Percentiles rank a stretch among this genome's conserved stretches.
phyloP scores from a whole-genome alignment of 1,140 invertebrate species.

The Teleopsis dalmanni region DNA sequence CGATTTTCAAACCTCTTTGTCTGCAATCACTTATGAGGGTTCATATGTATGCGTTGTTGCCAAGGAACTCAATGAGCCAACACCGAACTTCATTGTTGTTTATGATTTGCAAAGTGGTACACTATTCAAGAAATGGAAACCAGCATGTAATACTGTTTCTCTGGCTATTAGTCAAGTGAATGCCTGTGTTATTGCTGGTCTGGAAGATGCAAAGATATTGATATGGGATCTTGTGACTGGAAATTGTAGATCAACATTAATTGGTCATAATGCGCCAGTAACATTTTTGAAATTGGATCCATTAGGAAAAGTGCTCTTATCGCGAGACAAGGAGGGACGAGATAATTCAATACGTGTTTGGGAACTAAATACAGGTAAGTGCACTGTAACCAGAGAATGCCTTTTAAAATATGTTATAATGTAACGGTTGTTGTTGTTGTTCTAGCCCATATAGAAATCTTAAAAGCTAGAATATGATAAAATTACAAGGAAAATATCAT shows the following conservation, averaged over 20 bases:
- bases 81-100: slow-evolving; percentile 81
- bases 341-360: slow-evolving; percentile 70
- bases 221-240: slow-evolving; percentile 84
- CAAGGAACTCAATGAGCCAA: slow-evolving; percentile 71
- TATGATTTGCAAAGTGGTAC: slow-evolving; percentile 90
- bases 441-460: no score
- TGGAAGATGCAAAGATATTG: slow-evolving; percentile 72
- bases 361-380: slow-evolving; percentile 68
- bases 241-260: slow-evolving; percentile 50
- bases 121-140: slow-evolving; percentile 85
- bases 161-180: slow-evolving; percentile 73
- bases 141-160: slow-evolving; percentile 67
- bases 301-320: slow-evolving; percentile 60
- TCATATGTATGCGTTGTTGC: slow-evolving; percentile 61
- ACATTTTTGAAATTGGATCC: slow-evolving; percentile 63
- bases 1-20: slow-evolving; percentile 75
- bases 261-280: slow-evolving; percentile 68
- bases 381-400: no score
- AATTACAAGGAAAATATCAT: no score
- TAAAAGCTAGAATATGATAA: no score
- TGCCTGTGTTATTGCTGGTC: slow-evolving; percentile 72
- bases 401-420: no score
- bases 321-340: slow-evolving; percentile 59
- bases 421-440: no score
- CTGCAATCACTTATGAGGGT: slow-evolving; percentile 79